Conservation (phyloP, 2,797 vertebrate genomes). For the Chlorospingus flavigularis region DNA sequence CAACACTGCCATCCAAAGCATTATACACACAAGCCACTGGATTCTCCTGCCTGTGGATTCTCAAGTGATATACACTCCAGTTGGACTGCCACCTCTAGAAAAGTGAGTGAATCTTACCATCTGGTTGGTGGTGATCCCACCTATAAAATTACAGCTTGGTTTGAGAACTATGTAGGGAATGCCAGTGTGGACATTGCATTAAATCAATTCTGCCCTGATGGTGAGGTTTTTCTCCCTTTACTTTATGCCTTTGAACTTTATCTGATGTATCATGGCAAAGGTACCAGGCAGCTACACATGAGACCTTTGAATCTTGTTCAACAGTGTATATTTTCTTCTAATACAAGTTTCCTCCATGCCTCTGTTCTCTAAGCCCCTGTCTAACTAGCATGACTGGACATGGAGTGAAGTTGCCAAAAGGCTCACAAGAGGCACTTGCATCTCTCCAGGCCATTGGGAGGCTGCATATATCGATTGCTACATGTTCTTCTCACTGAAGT, state of each 20-base stretch:
- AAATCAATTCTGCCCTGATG: neutral
- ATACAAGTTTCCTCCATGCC: neutral
- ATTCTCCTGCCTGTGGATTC: neutral
- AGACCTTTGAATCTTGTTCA: neutral
- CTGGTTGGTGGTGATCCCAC: neutral
- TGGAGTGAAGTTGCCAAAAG: neutral
- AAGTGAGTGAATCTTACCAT: neutral
- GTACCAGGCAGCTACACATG: neutral
- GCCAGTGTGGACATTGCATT: accelerated
- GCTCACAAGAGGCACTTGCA: neutral
- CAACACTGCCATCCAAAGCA: neutral
- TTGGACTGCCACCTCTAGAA: neutral
- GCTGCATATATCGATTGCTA: neutral
- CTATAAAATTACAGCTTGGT: neutral
- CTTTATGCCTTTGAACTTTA: neutral
- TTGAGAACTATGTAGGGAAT: neutral
- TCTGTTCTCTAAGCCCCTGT: neutral
- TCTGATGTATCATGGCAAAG: neutral
- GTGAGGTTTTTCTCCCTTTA: neutral
- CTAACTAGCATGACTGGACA: neutral
- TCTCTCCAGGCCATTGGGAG: neutral
- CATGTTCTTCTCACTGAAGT: neutral
- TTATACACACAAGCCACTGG: neutral
- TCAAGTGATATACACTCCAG: neutral
- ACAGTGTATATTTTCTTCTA: neutral